Conservation (phyloP, 64 coral and sea anemone species). For the Montipora foliosa region DNA sequence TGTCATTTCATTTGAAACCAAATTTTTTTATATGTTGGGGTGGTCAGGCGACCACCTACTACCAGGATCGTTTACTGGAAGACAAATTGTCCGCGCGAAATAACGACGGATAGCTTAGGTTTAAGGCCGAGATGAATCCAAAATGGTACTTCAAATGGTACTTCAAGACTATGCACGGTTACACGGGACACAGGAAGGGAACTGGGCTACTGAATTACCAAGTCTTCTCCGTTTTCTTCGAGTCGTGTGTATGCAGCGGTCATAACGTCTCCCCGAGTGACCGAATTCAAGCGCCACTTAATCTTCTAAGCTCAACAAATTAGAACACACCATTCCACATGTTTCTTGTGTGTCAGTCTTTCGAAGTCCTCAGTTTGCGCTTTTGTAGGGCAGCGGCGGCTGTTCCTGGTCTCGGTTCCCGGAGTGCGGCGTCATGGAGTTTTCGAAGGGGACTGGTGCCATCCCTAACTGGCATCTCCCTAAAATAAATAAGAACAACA, state of each 20-base stretch:
- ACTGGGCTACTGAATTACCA: too few species aligned
- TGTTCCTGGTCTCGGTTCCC: conserved; percentile 51
- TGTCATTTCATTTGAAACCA: too few species aligned
- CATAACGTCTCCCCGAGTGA: not conserved
- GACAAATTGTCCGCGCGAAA: too few species aligned
- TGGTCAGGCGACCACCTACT: too few species aligned
- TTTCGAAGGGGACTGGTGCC: conserved; percentile 14
- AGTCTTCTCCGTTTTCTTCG: too few species aligned
- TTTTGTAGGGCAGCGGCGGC: conserved; percentile 76
- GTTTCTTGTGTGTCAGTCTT: not conserved
- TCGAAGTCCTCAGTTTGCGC: conserved; percentile 32
- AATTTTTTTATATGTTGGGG: too few species aligned
- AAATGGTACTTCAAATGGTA: not conserved
- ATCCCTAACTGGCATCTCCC: not conserved
- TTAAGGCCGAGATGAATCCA: not conserved
- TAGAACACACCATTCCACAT: not conserved
- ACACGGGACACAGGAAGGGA: too few species aligned
- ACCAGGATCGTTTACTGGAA: too few species aligned
- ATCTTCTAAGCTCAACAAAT: not conserved
- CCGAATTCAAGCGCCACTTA: not conserved
- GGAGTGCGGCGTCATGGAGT: conserved; percentile 22
- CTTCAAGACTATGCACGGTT: too few species aligned
- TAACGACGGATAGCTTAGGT: too few species aligned
- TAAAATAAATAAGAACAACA: not conserved
- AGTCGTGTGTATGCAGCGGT: too few species aligned